A percentile compares a stretch with the other conserved stretches of the same genome.
Conservation (phyloP, 2,888 invertebrate species). For the Cyrtodaria siliqua region DNA sequence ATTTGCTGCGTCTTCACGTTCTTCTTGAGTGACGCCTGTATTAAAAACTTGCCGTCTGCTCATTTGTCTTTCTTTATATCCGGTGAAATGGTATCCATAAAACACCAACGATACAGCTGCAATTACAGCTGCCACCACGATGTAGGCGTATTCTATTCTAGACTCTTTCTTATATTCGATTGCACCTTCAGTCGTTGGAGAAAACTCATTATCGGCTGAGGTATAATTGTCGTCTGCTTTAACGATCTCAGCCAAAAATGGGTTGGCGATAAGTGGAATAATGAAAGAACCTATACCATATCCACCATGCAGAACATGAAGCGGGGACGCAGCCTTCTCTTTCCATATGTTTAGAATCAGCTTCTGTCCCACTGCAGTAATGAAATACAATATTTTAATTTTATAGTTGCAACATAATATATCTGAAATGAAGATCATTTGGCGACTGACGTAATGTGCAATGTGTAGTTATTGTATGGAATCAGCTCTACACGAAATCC, state of each 20-base stretch:
- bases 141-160: slow-evolving; percentile 19
- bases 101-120: slow-evolving; percentile 57
- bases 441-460: too few species aligned
- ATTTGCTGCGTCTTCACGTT: neutral
- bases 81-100: slow-evolving; percentile 63
- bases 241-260: neutral
- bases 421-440: too few species aligned
- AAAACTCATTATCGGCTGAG: neutral
- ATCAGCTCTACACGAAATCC: too few species aligned
- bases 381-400: too few species aligned
- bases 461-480: too few species aligned
- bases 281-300: neutral
- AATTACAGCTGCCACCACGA: slow-evolving; percentile 45
- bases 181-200: neutral
- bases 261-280: neutral
- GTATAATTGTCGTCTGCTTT: too few species aligned
- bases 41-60: too few species aligned
- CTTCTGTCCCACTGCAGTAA: neutral
- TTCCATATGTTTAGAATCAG: neutral
- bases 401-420: too few species aligned
- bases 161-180: slow-evolving; percentile 5
- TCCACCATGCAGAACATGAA: neutral
- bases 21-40: too few species aligned
- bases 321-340: neutral
- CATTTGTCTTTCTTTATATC: too few species aligned